A percentile compares a stretch with the other conserved stretches of the same genome.
phyloP scores from a whole-genome alignment of 2,113 vertebrate genomes.

The Nematolebias whitei region DNA sequence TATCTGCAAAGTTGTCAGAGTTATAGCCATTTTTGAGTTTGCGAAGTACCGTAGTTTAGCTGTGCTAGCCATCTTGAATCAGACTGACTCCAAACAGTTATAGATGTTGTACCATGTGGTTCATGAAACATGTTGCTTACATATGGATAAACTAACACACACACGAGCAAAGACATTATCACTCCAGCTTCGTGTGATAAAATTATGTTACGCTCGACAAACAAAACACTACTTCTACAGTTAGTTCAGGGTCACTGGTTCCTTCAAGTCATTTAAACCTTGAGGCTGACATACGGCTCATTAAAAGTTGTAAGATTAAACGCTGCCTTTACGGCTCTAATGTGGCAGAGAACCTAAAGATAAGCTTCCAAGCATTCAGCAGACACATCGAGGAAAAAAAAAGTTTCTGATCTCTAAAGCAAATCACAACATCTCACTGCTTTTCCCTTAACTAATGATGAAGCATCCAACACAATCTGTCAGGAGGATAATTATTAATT shows the following conservation, averaged over 20 bases:
- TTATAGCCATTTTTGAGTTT: too few relatives aligned
- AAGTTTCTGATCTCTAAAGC: conserved; percentile 62
- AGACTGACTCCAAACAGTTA: too few relatives aligned
- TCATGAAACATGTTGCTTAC: too few relatives aligned
- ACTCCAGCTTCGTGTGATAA: too few relatives aligned
- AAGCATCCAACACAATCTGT: conserved; percentile 55
- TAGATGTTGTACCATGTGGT: too few relatives aligned
- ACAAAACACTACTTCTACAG: conserved; percentile 1
- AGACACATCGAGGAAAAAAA: conserved; percentile 43
- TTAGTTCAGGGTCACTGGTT: conserved; percentile 67
- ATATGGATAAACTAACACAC: too few relatives aligned
- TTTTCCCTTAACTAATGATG: conserved; percentile 45
- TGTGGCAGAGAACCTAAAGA: conserved; percentile 64
- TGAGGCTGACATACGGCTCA: conserved; percentile 67
- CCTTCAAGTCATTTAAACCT: conserved; percentile 61
- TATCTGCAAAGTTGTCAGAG: too few relatives aligned
- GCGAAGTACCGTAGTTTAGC: too few relatives aligned
- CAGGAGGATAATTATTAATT: conserved; percentile 50
- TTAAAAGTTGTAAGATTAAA: conserved; percentile 59
- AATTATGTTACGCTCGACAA: conserved; percentile 1
- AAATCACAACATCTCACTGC: conserved; percentile 54
- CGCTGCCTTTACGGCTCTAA: conserved; percentile 49
- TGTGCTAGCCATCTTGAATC: too few relatives aligned
- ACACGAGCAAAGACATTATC: too few relatives aligned
- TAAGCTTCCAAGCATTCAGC: conserved; percentile 45